A percentile compares a stretch with the other conserved stretches of the same genome.
Conservation (phyloP, 2,113 vertebrate species). For the Siniperca chuatsi region DNA sequence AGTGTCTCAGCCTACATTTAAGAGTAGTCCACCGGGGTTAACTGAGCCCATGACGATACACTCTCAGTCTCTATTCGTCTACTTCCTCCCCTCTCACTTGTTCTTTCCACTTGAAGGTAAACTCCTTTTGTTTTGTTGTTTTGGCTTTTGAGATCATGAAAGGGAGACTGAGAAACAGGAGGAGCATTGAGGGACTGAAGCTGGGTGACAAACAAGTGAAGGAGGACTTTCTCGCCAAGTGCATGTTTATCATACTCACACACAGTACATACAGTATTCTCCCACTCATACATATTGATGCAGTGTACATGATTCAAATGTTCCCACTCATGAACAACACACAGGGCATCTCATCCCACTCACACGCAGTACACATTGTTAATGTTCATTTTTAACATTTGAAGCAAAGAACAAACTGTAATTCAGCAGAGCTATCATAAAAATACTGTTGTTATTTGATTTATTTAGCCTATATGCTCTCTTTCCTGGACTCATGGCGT, state of each 20-base stretch:
- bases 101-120: slow-evolving; percentile 26
- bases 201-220: slow-evolving; percentile 19
- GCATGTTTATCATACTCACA: slow-evolving; percentile 2
- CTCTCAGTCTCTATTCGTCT: slow-evolving; percentile 25
- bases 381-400: slow-evolving; percentile 9
- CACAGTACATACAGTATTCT: background rate
- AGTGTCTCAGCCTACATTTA: slow-evolving; percentile 74
- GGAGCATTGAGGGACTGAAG: background rate
- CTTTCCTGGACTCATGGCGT: background rate
- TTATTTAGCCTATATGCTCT: background rate
- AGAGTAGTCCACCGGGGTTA: slow-evolving; percentile 65
- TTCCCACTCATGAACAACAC: slow-evolving; percentile 25
- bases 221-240: slow-evolving; percentile 2
- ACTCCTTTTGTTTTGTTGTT: slow-evolving; percentile 20
- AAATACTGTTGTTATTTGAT: background rate
- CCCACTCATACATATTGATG: background rate
- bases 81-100: slow-evolving; percentile 4
- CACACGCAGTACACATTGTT: slow-evolving; percentile 5
- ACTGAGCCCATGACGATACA: slow-evolving; percentile 43
- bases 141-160: slow-evolving; percentile 22
- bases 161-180: background rate
- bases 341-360: slow-evolving; percentile 27
- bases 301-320: slow-evolving; percentile 9
- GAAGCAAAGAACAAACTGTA: background rate
- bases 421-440: background rate